Base-by-base conservation (phyloP, 2,113 vertebrate genomes). In the Macquaria ambigua region DNA sequence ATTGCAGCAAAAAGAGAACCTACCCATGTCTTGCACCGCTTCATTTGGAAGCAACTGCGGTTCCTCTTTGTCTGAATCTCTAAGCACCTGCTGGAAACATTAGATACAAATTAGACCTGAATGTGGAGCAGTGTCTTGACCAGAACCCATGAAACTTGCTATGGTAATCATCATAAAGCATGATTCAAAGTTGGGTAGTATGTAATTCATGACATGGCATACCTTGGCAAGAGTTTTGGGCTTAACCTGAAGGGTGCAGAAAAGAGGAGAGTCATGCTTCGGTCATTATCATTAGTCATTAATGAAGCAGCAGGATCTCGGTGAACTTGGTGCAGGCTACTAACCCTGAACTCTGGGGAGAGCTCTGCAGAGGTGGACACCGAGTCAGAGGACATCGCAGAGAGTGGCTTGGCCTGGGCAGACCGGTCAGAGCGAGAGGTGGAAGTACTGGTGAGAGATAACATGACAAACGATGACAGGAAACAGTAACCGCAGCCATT, bases 401-500 rank as follows among this genome's bases (percentile, higher is more conserved):
- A 96, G 55, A 91, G 95, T 11, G 96, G 95, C 80, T 97, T 98
- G 80, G 95, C 93, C 69, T 95, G 96, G 75, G 94, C 92, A 10
- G 97, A 98, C 9, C 97, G 96, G 90, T 99, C 98, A 0, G 97
- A 98, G 34, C 97, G 97, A 25, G 97, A 98, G 8, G 97, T 98
- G 72, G 97, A 97, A 56, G 96, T 93, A 7, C 97, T 98, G 71
- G 37, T 11, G 8, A 79, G 28, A 87, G 1, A 92, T 82, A 87
- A 90, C 6, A 91, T 39, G 93, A 64, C 11, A 69, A 37, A 78
- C 0, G 7, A 37, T n/a, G 11, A 75, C 10, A 75, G 3, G 1
- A 59, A 68, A 83, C 18, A 23, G 34, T n/a, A 31, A 70, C 39
- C 15, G n/a, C 53, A 62, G 21, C 3, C 28, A n/a, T 20, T 63